phyloP scores from a whole-genome alignment of 2,888 invertebrate species.

The Uloborus plumipes region DNA sequence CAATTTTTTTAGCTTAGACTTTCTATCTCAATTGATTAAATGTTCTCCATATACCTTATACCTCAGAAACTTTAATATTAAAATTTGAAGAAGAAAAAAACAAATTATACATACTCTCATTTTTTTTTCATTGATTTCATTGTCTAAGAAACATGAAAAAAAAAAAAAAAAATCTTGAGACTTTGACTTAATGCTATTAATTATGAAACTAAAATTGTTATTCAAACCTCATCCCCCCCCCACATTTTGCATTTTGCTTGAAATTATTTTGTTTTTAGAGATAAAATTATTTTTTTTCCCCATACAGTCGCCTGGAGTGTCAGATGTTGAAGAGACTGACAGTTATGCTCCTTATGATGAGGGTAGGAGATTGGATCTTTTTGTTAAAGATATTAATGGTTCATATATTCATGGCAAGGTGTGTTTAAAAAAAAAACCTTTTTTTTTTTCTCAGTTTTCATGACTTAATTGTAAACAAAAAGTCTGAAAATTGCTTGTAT shows the following conservation, averaged over 20 bases:
- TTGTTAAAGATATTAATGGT: constrained; percentile 79
- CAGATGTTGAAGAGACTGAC: constrained; percentile 78
- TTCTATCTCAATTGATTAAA: no score
- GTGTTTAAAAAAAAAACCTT: constrained; percentile 58
- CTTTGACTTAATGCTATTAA: neutral
- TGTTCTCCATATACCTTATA: no score
- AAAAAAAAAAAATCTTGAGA: neutral
- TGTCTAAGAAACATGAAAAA: no score
- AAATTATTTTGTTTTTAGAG: neutral
- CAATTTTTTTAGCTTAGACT: no score
- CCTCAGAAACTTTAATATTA: no score
- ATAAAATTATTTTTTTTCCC: neutral
- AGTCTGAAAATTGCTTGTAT: neutral
- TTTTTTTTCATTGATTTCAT: no score
- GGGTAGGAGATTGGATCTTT: constrained; percentile 80
- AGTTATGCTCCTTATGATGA: constrained; percentile 83
- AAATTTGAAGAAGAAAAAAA: no score
- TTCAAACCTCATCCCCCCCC: neutral
- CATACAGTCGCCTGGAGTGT: constrained; percentile 80
- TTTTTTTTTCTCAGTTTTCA: no score
- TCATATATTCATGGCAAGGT: constrained; percentile 82
- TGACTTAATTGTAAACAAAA: no score
- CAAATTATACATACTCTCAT: no score
- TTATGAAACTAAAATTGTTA: neutral
- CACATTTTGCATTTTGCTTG: no score